These are phyloP conservation scores for Nyctibius bracteatus DNA, from an alignment of 2,113 vertebrate species.

Conservation along the genomic window DNA sequence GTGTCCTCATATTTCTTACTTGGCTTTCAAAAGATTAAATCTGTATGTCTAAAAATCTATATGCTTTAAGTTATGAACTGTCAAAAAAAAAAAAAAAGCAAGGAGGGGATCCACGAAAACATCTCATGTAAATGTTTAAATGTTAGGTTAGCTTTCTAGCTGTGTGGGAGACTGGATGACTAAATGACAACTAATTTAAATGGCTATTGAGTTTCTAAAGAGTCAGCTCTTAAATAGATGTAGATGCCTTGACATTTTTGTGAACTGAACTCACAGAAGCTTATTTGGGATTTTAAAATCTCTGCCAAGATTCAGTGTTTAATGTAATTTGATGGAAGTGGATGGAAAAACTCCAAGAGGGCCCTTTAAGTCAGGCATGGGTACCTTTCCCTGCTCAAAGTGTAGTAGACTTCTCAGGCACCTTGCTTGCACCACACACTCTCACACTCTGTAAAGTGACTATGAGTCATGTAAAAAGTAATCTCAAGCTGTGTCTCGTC, in stretches of 20 bases:
- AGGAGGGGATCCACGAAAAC: fast-evolving
- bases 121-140: neutral
- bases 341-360: neutral
- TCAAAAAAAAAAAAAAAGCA: no score
- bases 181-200: neutral
- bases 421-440: neutral
- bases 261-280: neutral
- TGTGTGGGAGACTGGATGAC: neutral
- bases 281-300: neutral
- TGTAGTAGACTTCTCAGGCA: neutral
- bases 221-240: neutral
- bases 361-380: neutral
- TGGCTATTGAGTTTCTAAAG: neutral
- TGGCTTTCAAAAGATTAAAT: neutral
- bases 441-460: neutral
- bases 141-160: neutral
- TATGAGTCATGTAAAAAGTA: neutral
- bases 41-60: neutral
- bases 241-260: neutral
- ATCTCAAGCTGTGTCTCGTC: neutral
- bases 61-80: neutral
- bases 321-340: neutral
- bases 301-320: neutral
- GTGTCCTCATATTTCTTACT: neutral
- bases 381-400: neutral